Conservation (phyloP, 2,113 vertebrate genomes). For the Dermatemys mawii region DNA sequence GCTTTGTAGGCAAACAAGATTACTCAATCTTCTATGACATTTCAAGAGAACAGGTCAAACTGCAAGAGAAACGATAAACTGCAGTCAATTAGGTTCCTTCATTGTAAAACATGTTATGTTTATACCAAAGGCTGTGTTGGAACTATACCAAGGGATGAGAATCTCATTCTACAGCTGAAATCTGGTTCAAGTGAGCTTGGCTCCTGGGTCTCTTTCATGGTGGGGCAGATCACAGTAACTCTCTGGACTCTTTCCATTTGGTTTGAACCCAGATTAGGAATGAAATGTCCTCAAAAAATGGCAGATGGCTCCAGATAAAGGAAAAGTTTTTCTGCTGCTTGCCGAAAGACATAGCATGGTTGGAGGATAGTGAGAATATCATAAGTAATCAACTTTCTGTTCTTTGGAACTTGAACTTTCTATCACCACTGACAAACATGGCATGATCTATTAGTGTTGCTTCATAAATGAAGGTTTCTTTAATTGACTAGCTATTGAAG, state of each 20-base stretch:
- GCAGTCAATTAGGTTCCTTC: not conserved
- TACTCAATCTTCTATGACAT: conserved; percentile 13
- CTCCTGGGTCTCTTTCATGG: not conserved
- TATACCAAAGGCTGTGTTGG: not conserved
- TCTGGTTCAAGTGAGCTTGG: not conserved
- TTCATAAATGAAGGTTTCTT: not conserved
- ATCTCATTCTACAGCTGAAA: not conserved
- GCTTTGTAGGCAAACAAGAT: not conserved
- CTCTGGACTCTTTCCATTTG: not conserved
- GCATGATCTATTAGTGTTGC: not conserved
- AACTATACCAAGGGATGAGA: not conserved
- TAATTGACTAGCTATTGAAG: not conserved
- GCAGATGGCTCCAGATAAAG: not conserved
- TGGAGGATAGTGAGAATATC: not conserved
- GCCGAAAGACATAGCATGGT: not conserved
- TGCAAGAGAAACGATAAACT: not conserved
- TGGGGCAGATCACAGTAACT: not conserved
- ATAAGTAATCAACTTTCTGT: not conserved
- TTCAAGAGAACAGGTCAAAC: not conserved
- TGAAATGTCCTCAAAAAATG: not conserved
- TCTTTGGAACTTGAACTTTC: not conserved
- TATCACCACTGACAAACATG: not conserved
- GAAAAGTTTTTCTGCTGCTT: not conserved
- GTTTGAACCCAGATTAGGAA: not conserved
- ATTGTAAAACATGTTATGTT: not conserved